Percentiles rank a stretch among this genome's conserved stretches.
phyloP scores from a whole-genome alignment of 2,888 invertebrate genomes.

The Dromius quadrimaculatus region DNA sequence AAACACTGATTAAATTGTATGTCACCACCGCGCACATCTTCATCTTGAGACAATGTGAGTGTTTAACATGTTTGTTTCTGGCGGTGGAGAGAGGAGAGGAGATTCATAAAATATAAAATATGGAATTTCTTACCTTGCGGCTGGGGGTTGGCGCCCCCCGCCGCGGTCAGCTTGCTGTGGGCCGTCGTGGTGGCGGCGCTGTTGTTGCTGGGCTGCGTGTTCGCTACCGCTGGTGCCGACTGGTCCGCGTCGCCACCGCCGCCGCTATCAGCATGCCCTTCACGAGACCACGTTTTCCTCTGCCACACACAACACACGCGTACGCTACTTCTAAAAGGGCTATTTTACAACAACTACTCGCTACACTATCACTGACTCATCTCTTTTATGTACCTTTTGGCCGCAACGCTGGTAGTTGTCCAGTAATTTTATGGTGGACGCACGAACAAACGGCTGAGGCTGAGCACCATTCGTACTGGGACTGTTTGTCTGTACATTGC shows the following conservation, averaged over 20 bases:
- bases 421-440: slow-evolving; percentile 77
- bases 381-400: slow-evolving; percentile 71
- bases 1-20: no score
- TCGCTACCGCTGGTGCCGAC: slow-evolving; percentile 60
- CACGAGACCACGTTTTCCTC: slow-evolving; percentile 75
- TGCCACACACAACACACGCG: slow-evolving; percentile 58
- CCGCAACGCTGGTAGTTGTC: slow-evolving; percentile 77
- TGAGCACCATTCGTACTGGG: slow-evolving; percentile 65
- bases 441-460: slow-evolving; percentile 74
- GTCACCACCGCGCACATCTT: neutral
- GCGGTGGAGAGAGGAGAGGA: slow-evolving; percentile 1
- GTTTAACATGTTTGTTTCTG: slow-evolving; percentile 13
- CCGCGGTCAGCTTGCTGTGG: slow-evolving; percentile 85
- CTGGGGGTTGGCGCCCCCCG: slow-evolving; percentile 81
- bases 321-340: slow-evolving; percentile 4
- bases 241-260: slow-evolving; percentile 64
- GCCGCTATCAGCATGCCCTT: slow-evolving; percentile 74
- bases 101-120: no score
- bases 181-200: slow-evolving; percentile 78
- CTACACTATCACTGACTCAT: no score
- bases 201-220: slow-evolving; percentile 60
- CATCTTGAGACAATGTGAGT: slow-evolving; percentile 15
- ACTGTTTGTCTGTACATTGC: slow-evolving; percentile 56
- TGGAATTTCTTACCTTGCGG: slow-evolving; percentile 67
- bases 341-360: neutral